phyloP scores from a whole-genome alignment of 2,113 vertebrate species.

The Arothron firmamentum region DNA sequence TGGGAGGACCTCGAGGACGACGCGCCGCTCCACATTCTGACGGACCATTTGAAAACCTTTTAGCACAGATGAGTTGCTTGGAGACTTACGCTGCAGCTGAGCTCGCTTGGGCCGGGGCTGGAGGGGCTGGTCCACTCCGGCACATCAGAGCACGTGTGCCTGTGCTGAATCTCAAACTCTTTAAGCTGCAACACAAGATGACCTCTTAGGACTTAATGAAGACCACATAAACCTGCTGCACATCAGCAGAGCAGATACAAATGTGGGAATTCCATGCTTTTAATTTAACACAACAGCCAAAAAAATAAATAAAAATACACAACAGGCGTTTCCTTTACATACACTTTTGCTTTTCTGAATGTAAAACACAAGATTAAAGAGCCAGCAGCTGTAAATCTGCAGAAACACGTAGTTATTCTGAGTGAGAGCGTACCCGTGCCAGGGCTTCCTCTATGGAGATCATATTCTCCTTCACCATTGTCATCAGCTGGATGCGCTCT shows the following conservation, averaged over 20 bases:
- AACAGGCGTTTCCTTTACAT: too few species aligned
- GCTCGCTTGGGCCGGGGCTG: conserved; percentile 76
- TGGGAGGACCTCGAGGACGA: conserved; percentile 16
- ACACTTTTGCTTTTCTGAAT: too few species aligned
- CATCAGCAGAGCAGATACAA: too few species aligned
- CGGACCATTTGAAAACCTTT: conserved; percentile 30
- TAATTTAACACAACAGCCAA: not conserved
- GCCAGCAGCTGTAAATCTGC: not conserved
- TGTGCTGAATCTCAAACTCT: conserved; percentile 90
- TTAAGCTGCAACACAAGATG: conserved; percentile 79
- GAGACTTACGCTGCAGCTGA: conserved; percentile 83
- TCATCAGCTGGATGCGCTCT: conserved; percentile 96
- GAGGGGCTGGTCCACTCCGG: conserved; percentile 80
- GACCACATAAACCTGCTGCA: not conserved
- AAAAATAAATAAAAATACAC: too few species aligned
- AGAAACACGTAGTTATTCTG: not conserved
- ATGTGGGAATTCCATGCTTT: too few species aligned
- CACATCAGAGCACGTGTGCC: conserved; percentile 74
- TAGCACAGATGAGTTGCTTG: not conserved
- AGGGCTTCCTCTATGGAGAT: conserved; percentile 97
- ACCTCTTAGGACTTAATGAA: not conserved
- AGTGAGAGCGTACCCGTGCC: conserved; percentile 80
- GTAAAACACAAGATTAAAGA: too few species aligned
- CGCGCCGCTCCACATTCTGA: conserved; percentile 22
- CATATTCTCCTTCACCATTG: conserved; percentile 99